Base-by-base conservation (phyloP, 2,797 vertebrate genomes). In the Cyclopterus lumpus region DNA sequence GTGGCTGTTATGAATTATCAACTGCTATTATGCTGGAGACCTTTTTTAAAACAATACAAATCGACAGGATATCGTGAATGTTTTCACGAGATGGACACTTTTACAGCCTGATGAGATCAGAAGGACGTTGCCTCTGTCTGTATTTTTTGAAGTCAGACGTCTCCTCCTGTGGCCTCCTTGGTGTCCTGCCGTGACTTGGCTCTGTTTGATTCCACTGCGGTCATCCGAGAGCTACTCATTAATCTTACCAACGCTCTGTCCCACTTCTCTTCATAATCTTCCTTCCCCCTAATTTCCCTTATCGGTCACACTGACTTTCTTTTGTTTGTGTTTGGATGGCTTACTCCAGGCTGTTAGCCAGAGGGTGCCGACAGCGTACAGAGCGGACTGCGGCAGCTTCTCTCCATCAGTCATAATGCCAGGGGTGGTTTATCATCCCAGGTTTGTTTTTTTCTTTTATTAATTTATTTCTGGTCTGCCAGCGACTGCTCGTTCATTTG, bases 291-390 rank as follows among this genome's bases (percentile, higher is more conserved):
- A 90, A 94, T 94, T 94, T 92, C 86, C 92, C 91, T 94, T 94
- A 93, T 93, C 89, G 88, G 93, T 94, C 93, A 94, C 93, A 88
- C 89, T 92, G 92, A 93, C 92, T 93, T 91, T 93, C 91, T 92
- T 91, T 92, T 93, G 91, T 94, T 93, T 93, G 91, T 94, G 91
- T 89, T 93, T 92, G 88, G 88, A 91, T 92, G 91, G 81, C 86
- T 91, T 82, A 89, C 89, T 90, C 88, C 54, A 85, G 88, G 91
- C 92, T 89, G 86, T 89, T 90, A 87, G 86, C 88, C 90, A 92
- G 83, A 87, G 90, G 91, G 80, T 92, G 87, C 88, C 88, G 88
- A 90, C 90, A 72, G 85, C 85, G 89, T 82, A 73, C 85, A 80
- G 86, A 87, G 83, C 66, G 49, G 80, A 89, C 84, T 87, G 85